phyloP scores from a whole-genome alignment of 2,797 vertebrate species.

The Tympanoctomys barrerae region DNA sequence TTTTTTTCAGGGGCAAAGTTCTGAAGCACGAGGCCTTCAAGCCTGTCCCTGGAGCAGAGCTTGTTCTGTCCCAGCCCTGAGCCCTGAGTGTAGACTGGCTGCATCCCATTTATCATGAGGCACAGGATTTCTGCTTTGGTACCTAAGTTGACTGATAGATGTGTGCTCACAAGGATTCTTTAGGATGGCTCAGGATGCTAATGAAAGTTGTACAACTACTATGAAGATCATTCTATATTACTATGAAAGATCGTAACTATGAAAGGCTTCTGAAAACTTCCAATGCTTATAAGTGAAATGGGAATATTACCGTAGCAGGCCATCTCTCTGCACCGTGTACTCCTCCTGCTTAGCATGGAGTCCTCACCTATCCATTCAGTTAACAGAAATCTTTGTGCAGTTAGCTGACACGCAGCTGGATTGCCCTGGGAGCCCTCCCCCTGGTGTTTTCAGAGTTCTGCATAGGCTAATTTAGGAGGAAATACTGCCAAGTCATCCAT shows the following conservation, averaged over 20 bases:
- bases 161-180: not conserved
- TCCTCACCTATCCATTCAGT: not conserved
- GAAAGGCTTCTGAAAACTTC: not conserved
- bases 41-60: not conserved
- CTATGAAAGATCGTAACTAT: not conserved
- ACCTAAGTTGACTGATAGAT: not conserved
- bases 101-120: accelerated
- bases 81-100: not conserved
- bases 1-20: not conserved
- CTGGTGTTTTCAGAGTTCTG: not conserved
- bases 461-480: not conserved
- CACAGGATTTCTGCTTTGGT: not conserved
- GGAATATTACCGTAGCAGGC: not conserved
- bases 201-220: not conserved
- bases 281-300: not conserved
- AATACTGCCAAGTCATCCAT: not conserved
- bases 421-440: not conserved
- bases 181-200: not conserved
- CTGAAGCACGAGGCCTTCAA: not conserved
- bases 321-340: not conserved
- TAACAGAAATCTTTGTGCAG: not conserved
- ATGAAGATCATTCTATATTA: not conserved
- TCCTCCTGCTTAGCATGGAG: not conserved
- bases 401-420: not conserved
- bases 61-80: not conserved